Conservation (phyloP, 2,797 vertebrate genomes). For the Bovichtus diacanthus region DNA sequence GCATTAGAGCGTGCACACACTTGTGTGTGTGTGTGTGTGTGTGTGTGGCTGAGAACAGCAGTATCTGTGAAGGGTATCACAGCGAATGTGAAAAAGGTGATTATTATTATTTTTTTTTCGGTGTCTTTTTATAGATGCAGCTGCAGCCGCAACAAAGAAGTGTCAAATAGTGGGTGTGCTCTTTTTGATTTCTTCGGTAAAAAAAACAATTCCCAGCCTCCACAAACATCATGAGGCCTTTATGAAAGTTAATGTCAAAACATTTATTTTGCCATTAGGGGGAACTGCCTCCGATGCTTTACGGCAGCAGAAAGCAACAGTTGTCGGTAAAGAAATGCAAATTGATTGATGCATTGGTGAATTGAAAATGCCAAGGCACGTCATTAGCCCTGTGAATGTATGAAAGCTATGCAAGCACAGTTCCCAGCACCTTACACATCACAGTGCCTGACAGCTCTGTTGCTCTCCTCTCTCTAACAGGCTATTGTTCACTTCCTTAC, state of each 20-base stretch:
- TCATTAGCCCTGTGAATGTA: conserved; percentile 33
- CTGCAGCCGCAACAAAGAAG: neutral
- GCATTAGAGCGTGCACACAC: neutral
- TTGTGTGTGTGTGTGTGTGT: neutral
- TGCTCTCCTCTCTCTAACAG: neutral
- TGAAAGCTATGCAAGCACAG: conserved; percentile 30
- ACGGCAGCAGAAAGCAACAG: neutral
- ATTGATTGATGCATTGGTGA: conserved; percentile 47
- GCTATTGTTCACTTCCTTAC: neutral
- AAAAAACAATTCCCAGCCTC: neutral
- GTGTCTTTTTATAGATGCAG: neutral
- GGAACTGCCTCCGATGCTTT: conserved; percentile 7
- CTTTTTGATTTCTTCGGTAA: conserved; percentile 4
- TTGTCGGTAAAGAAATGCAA: conserved; percentile 8
- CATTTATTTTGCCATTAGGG: conserved; percentile 38
- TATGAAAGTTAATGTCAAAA: conserved; percentile 19
- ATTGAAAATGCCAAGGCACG: conserved; percentile 32
- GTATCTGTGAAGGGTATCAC: neutral
- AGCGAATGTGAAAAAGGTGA: neutral
- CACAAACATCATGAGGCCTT: conserved; percentile 1
- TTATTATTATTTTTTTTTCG: neutral
- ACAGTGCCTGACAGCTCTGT: conserved; percentile 1
- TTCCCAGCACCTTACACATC: conserved; percentile 23
- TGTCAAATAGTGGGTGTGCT: conserved; percentile 7
- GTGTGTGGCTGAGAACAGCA: neutral